These are phyloP conservation scores for Oryctes rhinoceros DNA, from an alignment of 1,140 invertebrate genomes.

Conservation along the genomic window DNA sequence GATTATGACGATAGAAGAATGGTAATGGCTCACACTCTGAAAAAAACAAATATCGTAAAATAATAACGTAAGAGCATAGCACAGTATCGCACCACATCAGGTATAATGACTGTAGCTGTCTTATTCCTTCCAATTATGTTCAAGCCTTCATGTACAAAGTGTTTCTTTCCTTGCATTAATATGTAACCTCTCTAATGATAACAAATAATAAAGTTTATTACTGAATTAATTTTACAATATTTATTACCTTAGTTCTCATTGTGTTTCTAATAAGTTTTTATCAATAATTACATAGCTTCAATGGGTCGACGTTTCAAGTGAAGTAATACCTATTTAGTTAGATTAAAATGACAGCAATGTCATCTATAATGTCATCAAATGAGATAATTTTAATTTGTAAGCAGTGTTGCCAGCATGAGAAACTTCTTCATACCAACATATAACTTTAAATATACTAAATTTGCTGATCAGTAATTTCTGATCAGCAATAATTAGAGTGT, in stretches of 20 bases:
- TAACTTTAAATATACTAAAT: too few species aligned
- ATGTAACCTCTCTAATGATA: constrained; percentile 47
- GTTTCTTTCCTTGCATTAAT: constrained; percentile 48
- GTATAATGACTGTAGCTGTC: constrained; percentile 54
- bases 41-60: constrained; percentile 42
- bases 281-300: too few species aligned
- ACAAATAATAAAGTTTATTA: neutral
- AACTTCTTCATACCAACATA: too few species aligned
- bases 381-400: too few species aligned
- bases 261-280: neutral
- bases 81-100: constrained; percentile 48
- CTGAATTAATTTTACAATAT: neutral
- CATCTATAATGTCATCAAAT: too few species aligned
- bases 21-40: constrained; percentile 55
- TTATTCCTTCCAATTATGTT: constrained; percentile 55
- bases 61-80: neutral
- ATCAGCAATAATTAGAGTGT: too few species aligned
- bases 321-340: neutral
- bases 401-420: too few species aligned
- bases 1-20: constrained; percentile 53
- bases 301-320: too few species aligned
- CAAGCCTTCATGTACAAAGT: constrained; percentile 53
- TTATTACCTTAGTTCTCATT: neutral
- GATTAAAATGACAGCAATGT: neutral
- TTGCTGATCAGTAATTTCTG: too few species aligned